phyloP scores from a whole-genome alignment of 2,797 vertebrate genomes.

The Gobionotothen gibberifrons region DNA sequence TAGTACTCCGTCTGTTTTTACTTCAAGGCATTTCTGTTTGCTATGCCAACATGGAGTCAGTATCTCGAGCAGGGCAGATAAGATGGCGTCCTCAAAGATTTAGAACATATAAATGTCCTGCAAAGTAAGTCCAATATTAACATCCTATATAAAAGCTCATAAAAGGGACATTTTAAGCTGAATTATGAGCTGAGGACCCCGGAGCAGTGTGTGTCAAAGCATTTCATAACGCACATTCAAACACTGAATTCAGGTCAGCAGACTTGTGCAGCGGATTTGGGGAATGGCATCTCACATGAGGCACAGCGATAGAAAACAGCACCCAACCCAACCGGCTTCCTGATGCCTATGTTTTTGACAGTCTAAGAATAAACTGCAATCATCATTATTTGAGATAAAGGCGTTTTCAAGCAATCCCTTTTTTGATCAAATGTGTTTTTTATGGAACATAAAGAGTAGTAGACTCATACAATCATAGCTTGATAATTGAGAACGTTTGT shows the following conservation, averaged over 20 bases:
- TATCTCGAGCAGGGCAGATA: slow-evolving; percentile 38
- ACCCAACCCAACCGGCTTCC: slow-evolving; percentile 34
- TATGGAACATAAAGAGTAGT: no score
- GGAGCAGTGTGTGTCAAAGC: background rate
- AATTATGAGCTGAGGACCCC: background rate
- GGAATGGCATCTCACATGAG: slow-evolving; percentile 12
- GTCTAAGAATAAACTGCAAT: slow-evolving; percentile 48
- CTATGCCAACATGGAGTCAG: slow-evolving; percentile 68
- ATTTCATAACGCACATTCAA: background rate
- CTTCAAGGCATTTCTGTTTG: slow-evolving; percentile 66
- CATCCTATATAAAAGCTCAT: background rate
- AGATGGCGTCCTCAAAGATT: slow-evolving; percentile 16
- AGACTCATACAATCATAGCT: no score
- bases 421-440: background rate
- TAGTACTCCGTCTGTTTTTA: slow-evolving; percentile 61
- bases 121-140: background rate
- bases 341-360: slow-evolving; percentile 24
- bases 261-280: slow-evolving; percentile 16
- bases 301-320: background rate
- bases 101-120: slow-evolving; percentile 45
- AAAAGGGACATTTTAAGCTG: background rate
- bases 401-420: background rate
- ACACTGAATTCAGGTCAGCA: slow-evolving; percentile 40
- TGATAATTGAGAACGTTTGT: no score
- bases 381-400: slow-evolving; percentile 26